Percentiles rank a stretch among this genome's conserved stretches.
phyloP scores from a whole-genome alignment of 2,888 invertebrate genomes.

The Sacculina carcini region DNA sequence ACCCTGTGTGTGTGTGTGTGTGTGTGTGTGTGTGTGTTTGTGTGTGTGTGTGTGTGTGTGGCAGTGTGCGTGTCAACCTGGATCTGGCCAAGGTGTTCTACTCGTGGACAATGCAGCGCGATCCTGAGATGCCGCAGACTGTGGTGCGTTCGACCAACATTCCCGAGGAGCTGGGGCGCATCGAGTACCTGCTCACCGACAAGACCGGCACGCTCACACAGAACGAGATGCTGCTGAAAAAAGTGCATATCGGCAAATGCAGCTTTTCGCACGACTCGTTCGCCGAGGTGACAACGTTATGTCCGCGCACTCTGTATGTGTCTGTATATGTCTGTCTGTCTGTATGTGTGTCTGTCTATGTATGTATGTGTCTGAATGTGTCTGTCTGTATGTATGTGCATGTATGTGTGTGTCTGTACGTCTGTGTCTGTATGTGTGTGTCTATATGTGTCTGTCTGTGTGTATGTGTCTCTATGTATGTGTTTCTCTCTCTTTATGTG shows the following conservation, averaged over 20 bases:
- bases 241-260: constrained; percentile 76
- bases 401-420: too few species aligned
- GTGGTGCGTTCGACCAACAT: constrained; percentile 93
- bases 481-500: not conserved
- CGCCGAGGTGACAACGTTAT: constrained; percentile 42
- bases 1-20: too few species aligned
- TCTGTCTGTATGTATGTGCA: too few species aligned
- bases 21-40: too few species aligned
- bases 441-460: too few species aligned
- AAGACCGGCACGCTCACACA: constrained; percentile 97
- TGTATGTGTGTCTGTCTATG: too few species aligned
- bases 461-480: too few species aligned
- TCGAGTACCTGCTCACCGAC: constrained; percentile 86
- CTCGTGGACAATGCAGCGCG: constrained; percentile 84
- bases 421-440: too few species aligned
- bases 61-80: constrained; percentile 79
- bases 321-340: too few species aligned
- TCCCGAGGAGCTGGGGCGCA: constrained; percentile 87
- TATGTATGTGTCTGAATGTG: not conserved
- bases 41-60: too few species aligned
- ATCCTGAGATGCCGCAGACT: constrained; percentile 72
- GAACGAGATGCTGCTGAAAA: constrained; percentile 95
- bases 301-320: not conserved
- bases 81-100: constrained; percentile 98
- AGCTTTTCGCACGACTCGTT: constrained; percentile 65